Evolutionary conservation across 2,888 invertebrate species (phyloP), one percentile per base, ranked within the genome.

Genomic region (Carcina quercana): DNA sequence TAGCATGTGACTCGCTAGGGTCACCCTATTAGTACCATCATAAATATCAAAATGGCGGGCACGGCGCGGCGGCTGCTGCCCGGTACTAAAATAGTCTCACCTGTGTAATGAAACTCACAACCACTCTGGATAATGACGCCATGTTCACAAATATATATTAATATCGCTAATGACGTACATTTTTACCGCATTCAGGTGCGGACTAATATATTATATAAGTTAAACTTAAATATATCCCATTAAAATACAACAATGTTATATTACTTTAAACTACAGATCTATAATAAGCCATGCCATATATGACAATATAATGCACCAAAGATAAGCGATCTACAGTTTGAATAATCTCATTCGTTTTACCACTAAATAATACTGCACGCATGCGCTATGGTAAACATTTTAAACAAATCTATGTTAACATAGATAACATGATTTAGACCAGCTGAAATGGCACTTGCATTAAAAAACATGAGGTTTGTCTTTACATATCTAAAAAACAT

Each of bases 281-380:
- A 32, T 15, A 31, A 28, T 28, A 41, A 34, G 32, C 37, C 33
- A 58, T 53, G 56, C 59, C 55, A 49, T 50, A 49, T 42, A 26
- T 28, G 30, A 34, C 24, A 38, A 31, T 30, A 24, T 15, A 22
- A 32, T 39, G 33, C 34, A 36, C 20, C 29, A 32, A 30, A 13
- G 28, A 28, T 28, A 35, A 46, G 8, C 24, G 11, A 24, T 8
- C 11, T 12, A 24, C n/a, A n/a, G n/a, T n/a, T n/a, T n/a, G n/a
- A n/a, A n/a, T n/a, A n/a, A n/a, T n/a, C 62, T 62, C 64, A 59
- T 56, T 51, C 51, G 52, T 38, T 43, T 34, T 43, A 50, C 43
- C 37, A 47, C 55, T 65, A 66, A 58, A 64, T 76, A 78, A 75
- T 76, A 76, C 76, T 76, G 74, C 70, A 70, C 53, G 59, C 76